Evolutionary conservation across 2,888 invertebrate species (phyloP).

Genomic region (Morpho deidamia): DNA sequence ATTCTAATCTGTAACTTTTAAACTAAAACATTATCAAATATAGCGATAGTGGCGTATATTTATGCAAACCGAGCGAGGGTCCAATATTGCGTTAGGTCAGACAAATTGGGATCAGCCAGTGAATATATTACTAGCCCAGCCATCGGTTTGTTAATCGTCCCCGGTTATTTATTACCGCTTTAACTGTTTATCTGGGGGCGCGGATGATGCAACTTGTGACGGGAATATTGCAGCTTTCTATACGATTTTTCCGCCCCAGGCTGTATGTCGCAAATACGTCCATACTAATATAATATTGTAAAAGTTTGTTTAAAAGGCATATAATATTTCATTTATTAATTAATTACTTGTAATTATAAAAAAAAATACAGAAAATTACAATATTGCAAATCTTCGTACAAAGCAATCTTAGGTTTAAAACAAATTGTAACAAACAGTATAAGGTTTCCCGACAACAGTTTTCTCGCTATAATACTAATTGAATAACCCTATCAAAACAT

Average conservation of each 20-base stretch:
- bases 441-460: background rate
- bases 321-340: too few relatives aligned
- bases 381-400: background rate
- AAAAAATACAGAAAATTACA: background rate
- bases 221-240: conserved; percentile 9
- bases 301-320: too few relatives aligned
- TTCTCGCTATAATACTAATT: background rate
- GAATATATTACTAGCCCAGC: conserved; percentile 73
- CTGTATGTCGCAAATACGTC: background rate
- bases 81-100: conserved; percentile 73
- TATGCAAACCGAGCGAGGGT: conserved; percentile 43
- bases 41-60: conserved; percentile 22
- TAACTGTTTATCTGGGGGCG: conserved; percentile 36
- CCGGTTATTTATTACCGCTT: conserved; percentile 64
- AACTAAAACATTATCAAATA: conserved; percentile 17
- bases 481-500: background rate
- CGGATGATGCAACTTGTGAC: conserved; percentile 20
- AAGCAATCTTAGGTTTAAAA: background rate
- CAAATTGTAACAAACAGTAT: background rate
- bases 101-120: conserved; percentile 75
- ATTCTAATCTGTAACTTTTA: background rate
- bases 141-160: conserved; percentile 74
- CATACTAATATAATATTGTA: background rate
- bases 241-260: background rate
- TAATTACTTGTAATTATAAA: too few relatives aligned